These are phyloP conservation scores for Scaptomyza montana DNA, from an alignment of 1,140 invertebrate species.

Conservation along the genomic window DNA sequence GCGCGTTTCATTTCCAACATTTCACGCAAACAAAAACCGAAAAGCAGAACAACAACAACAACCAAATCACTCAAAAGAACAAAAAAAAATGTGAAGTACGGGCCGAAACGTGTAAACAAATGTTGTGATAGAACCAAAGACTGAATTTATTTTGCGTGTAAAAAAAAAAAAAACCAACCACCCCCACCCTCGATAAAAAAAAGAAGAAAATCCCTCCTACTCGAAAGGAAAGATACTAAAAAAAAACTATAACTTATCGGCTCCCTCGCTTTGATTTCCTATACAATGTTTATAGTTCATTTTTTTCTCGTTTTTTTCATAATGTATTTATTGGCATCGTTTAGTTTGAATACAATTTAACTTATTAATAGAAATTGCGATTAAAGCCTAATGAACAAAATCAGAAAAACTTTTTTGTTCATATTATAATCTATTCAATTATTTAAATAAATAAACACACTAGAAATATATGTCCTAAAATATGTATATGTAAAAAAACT, in stretches of 20 bases:
- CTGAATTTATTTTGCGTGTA: slow-evolving; percentile 83
- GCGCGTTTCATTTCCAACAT: slow-evolving; percentile 59
- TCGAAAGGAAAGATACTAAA: slow-evolving; percentile 14
- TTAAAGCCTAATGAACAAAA: slow-evolving; percentile 43
- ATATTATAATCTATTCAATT: slow-evolving; percentile 49
- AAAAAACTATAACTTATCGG: slow-evolving; percentile 37
- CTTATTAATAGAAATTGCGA: slow-evolving; percentile 49
- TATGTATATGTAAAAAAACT: slow-evolving; percentile 31
- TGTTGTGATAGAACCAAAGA: slow-evolving; percentile 84
- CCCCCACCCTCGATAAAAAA: slow-evolving; percentile 5
- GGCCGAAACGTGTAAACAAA: slow-evolving; percentile 83
- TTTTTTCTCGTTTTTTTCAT: slow-evolving; percentile 26
- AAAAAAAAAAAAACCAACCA: slow-evolving; percentile 38
- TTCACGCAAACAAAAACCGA: slow-evolving; percentile 40
- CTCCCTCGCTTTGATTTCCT: slow-evolving; percentile 64
- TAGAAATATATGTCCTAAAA: slow-evolving; percentile 7
- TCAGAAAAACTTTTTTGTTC: slow-evolving; percentile 41
- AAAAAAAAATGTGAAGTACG: slow-evolving; percentile 33
- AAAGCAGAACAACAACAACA: slow-evolving; percentile 34
- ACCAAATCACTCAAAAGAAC: slow-evolving; percentile 26
- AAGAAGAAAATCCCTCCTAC: neutral
- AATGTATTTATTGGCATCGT: slow-evolving; percentile 66
- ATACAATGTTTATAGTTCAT: slow-evolving; percentile 37
- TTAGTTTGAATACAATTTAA: slow-evolving; percentile 50
- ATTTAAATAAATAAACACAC: slow-evolving; percentile 28